Evolutionary conservation across 2,888 invertebrate genomes (phyloP), one percentile per base, ranked within the genome.

Genomic region (Epinotia bilunana): DNA sequence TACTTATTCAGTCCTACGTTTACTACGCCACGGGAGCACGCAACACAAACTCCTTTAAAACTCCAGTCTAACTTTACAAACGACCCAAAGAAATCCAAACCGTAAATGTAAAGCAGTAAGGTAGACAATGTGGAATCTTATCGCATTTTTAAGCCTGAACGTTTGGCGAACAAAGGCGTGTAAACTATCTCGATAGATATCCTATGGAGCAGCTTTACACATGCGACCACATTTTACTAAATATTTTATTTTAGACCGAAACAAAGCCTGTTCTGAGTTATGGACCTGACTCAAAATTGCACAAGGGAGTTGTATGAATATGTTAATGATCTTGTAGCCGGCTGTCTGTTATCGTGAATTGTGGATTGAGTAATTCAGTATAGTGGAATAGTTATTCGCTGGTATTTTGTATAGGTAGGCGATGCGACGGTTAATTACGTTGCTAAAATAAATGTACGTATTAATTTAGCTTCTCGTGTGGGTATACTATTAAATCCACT

Each of bases 1-100:
- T 94, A 93, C 93, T 93, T 93, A 93, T 93, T 92, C 92, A 93
- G 90, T 91, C 88, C 90, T 89, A 88, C 88, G 86, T 89, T 90
- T 90, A 88, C 88, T 88, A 86, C 87, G 88, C 90, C 83, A 82
- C 81, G 79, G 84, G 82, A 87, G 84, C 91, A 90, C 90, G 90
- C 90, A 87, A 90, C 83, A 77, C 76, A 81, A 78, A 80, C 80
- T 80, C 77, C 80, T 83, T 83, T 83, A 86, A 87, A 84, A 81
- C 79, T 78, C 73, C 77, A 78, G 73, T 80, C 80, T 83, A 84
- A 82, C 82, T 81, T 82, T 78, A 71, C 68, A 71, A 72, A 68
- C 68, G 18, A 16, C 57, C 72, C 79, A 79, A 28, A 64, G 77
- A 39, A 87, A 76, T 80, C 77, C 80, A 46, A 79, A 79, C 82